These are phyloP conservation scores for Agrotis ipsilon DNA, from an alignment of 2,888 invertebrate genomes.

Conservation along the genomic window DNA sequence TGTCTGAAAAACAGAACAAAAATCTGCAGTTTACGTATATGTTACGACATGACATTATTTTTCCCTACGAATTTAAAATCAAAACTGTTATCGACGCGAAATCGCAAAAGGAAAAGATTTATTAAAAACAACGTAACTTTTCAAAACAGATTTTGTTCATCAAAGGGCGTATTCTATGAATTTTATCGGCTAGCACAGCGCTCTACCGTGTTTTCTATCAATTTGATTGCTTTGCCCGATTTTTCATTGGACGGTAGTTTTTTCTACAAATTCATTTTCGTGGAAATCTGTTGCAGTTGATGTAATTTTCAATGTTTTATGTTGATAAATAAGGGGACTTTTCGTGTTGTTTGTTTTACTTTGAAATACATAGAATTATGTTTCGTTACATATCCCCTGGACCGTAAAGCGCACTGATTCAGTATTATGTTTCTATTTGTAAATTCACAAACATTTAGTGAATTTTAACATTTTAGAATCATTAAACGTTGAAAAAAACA, in stretches of 20 bases:
- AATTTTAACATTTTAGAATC: too few relatives aligned
- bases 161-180: slow-evolving; percentile 13
- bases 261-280: slow-evolving; percentile 28
- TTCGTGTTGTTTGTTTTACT: background rate
- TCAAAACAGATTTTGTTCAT: slow-evolving; percentile 27
- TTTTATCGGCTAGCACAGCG: slow-evolving; percentile 46
- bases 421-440: too few relatives aligned
- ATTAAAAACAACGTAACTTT: slow-evolving; percentile 36
- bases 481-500: too few relatives aligned
- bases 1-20: background rate
- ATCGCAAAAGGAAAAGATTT: slow-evolving; percentile 11
- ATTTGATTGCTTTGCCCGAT: slow-evolving; percentile 43
- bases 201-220: slow-evolving; percentile 53
- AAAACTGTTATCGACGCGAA: slow-evolving; percentile 4
- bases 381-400: too few relatives aligned
- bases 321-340: background rate
- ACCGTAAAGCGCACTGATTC: too few relatives aligned
- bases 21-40: background rate
- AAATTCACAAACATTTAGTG: too few relatives aligned
- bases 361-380: too few relatives aligned
- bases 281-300: background rate
- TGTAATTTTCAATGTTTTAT: slow-evolving; percentile 19
- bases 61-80: background rate
- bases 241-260: slow-evolving; percentile 24
- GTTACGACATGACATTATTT: too few relatives aligned